phyloP scores from a whole-genome alignment of 1,140 invertebrate species.

The Parapsyche elsis region DNA sequence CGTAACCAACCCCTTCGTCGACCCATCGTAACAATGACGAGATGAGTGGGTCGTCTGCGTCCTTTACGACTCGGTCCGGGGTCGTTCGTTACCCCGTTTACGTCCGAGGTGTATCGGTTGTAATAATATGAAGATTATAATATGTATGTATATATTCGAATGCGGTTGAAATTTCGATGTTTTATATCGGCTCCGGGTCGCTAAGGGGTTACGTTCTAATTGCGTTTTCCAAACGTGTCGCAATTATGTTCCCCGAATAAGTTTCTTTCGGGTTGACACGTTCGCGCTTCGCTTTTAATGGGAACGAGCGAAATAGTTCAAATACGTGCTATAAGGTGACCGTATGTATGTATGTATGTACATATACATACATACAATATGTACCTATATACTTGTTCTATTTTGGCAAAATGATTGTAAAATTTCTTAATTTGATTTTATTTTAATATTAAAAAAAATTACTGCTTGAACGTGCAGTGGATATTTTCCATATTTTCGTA shows the following conservation, averaged over 20 bases:
- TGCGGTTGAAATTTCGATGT: neutral
- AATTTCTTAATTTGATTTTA: no score
- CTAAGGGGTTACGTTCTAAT: neutral
- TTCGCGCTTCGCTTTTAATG: neutral
- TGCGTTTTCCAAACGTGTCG: neutral
- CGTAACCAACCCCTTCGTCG: neutral
- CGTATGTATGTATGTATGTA: neutral
- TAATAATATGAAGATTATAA: no score
- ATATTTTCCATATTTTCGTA: no score
- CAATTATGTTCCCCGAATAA: neutral
- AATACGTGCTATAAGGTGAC: neutral
- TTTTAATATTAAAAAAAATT: no score
- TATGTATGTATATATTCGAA: no score
- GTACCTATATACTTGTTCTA: neutral
- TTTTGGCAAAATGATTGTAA: neutral
- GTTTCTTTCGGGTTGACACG: neutral
- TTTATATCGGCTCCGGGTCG: neutral
- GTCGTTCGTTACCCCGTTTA: neutral
- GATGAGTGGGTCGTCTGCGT: neutral
- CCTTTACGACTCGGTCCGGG: neutral
- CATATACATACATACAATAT: neutral
- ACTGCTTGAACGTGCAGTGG: no score
- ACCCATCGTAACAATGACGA: conserved; percentile 28
- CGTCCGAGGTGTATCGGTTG: neutral
- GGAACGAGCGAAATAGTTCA: neutral